Percentiles rank a stretch among this genome's conserved stretches.
Conservation (phyloP, 2,888 invertebrate genomes). For the Chelonus formosanus region DNA sequence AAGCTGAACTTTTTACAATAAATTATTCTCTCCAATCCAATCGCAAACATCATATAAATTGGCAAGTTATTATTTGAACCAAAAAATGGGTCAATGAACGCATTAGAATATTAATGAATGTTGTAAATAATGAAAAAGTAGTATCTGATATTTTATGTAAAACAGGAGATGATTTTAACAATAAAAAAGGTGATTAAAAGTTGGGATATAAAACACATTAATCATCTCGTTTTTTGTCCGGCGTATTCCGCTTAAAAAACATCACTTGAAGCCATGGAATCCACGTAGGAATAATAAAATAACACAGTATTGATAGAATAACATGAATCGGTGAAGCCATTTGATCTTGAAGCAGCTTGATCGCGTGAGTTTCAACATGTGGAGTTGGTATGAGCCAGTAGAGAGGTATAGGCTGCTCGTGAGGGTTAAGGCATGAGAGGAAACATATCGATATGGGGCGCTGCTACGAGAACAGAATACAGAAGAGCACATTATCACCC, state of each 20-base stretch:
- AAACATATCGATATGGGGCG: conserved; percentile 63
- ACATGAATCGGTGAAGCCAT: conserved; percentile 66
- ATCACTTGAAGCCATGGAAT: conserved; percentile 50
- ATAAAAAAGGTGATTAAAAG: conserved; percentile 8
- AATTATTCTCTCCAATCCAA: no score
- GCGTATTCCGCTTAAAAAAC: neutral
- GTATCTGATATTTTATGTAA: no score
- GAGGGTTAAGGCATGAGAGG: conserved; percentile 31
- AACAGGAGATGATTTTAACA: no score
- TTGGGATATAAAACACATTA: neutral
- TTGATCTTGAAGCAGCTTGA: conserved; percentile 57
- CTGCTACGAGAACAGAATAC: conserved; percentile 61
- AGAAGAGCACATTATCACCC: conserved; percentile 64
- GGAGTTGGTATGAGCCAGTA: conserved; percentile 32
- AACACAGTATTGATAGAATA: conserved; percentile 61
- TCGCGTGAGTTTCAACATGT: conserved; percentile 6
- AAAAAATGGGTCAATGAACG: no score
- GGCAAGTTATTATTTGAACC: no score
- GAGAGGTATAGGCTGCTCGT: conserved; percentile 40
- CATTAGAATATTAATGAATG: no score
- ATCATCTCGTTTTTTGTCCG: neutral
- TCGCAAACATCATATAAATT: no score
- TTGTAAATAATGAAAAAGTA: no score
- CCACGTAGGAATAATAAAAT: conserved; percentile 60
- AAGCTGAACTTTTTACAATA: no score